Evolutionary conservation across 2,797 vertebrate genomes (phyloP), one percentile per base, ranked within the genome.

Genomic region (Gallirallus australis): DNA sequence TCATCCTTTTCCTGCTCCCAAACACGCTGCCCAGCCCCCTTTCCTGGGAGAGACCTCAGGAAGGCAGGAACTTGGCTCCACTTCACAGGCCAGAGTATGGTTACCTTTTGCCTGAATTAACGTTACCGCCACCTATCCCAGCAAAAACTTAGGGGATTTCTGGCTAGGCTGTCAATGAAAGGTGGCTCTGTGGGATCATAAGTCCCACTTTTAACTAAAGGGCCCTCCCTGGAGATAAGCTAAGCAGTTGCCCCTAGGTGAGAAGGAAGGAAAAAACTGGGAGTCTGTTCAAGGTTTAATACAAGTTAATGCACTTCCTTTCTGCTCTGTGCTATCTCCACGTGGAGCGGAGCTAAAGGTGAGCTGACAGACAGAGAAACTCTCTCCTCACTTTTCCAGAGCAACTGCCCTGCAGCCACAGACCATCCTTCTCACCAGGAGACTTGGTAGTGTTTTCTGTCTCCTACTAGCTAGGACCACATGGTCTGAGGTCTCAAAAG

Each of bases 141-240:
- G 64, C 56, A 89, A 90, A 96, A 94, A 85, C 31, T 86, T 89
- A 53, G 90, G 86, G 86, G 84, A 96, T 89, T 93, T 92, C 91
- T 85, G 68, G 40, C 57, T 42, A 42, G 12, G 71, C 28, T 17
- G 25, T 64, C 2, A 6, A 80, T 77, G 35, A 85, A 86, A 84
- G 63, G 89, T 64, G 40, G 31, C 78, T 93, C 33, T 82, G 47
- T 57, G 30, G 42, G 39, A 64, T 50, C 1, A 2, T 57, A 89
- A 90, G 92, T 86, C 53, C 48, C 79, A n/a, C 78, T 79, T 61
- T 76, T 82, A 96, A 82, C 66, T 75, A 57, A 76, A 80, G 68
- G 52, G 37, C 68, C 56, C 75, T 85, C 75, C 48, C 53, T 77
- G 33, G 45, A 95, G 84, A 94, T 92, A 94, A 94, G 56, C 48